Base-by-base conservation (phyloP, 1,140 invertebrate species). In the Aporrectodea caliginosa region DNA sequence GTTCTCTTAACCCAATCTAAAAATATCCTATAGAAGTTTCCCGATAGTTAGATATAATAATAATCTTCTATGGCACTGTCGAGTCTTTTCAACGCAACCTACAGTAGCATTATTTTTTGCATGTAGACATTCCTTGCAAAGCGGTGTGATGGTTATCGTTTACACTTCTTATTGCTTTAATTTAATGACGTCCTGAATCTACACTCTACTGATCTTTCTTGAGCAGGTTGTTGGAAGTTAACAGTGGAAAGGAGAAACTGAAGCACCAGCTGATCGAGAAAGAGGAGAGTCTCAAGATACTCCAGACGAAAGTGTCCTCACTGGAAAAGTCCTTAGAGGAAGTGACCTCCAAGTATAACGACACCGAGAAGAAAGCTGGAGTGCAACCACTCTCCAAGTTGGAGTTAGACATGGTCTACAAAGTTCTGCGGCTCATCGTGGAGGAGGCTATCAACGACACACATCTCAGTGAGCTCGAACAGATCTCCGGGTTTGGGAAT, bases 401-500 rank as follows among this genome's bases (percentile, higher is more conserved):
- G 83, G 93, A 95, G 82, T 91, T 94, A 1, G 92, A 93, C 77
- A 90, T 94, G 70, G 90, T 96, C 78, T 93, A 95, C 81, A 91
- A 91, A 12, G 93, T 94, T 1, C 89, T 97, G 35, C 90, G 94
- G 76, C 94, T 95, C 82, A 95, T 96, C 82, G 94, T 94, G 1
- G 93, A 95, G 83, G 93, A 93, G 6, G 93, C 96, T 1, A 94
- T 96, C 82, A 93, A 94, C 85, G 94, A 96, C 87, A 93, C 93
- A 0, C 94, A 95, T 84, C 84, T 78, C n/a, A 83, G 82, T 69
- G 79, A 82, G 27, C 58, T 68, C 16, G 85, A 76, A 6, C 43
- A n/a, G n/a, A n/a, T 58, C 22, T 58, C 43, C 43, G 6, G 6
- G 43, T 58, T 58, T 22, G 43, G 43, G 6, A 6, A 58, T n/a